Evolutionary conservation across 1,140 invertebrate genomes (phyloP), one percentile per base, ranked within the genome.

Genomic region (Atta colombica): DNA sequence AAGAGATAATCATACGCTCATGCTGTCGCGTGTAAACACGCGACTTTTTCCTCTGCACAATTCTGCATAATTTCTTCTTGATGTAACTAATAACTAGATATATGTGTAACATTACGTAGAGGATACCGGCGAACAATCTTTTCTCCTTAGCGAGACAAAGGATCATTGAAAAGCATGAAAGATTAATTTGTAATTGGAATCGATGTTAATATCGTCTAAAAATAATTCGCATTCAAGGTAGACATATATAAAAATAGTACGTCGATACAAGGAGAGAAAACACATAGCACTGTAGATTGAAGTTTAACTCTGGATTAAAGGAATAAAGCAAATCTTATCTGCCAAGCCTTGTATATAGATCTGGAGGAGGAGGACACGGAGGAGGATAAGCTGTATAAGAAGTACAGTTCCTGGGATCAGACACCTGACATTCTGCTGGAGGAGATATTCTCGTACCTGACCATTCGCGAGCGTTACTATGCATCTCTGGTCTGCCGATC

Each of bases 361-460:
- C 94, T 96, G 39, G 96, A 96, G 55, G 96, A 96, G 58, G 95
- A 96, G 60, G 95, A 96, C 7, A 91, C 94, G 8, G 91, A 93
- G 6, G 93, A 95, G n/a, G 94, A 95, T 25, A 92, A 93, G 49
- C 58, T 86, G 25, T 88, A 91, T n/a, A 93, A 94, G 61, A 90
- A 92, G 16, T 96, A 96, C 84, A 96, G 96, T 18, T 85, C 95
- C 25, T 98, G 98, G 98, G 96, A 95, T 77, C 94, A 96, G 69
- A 93, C 98, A 31, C 98, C 98, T 0, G 97, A 98, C 91, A 95
- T 98, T 21, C 88, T 98, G 5, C 92, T 98, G 12, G 98, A 98
- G 93, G 95, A 97, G 92, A 96, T 98, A 72, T 98, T 98, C 92
- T 95, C 96, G 0, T 96, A 97, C 91, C 94, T 98, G 16, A 96